phyloP scores from a whole-genome alignment of 2,888 invertebrate species.

The Fragum whitleyi region DNA sequence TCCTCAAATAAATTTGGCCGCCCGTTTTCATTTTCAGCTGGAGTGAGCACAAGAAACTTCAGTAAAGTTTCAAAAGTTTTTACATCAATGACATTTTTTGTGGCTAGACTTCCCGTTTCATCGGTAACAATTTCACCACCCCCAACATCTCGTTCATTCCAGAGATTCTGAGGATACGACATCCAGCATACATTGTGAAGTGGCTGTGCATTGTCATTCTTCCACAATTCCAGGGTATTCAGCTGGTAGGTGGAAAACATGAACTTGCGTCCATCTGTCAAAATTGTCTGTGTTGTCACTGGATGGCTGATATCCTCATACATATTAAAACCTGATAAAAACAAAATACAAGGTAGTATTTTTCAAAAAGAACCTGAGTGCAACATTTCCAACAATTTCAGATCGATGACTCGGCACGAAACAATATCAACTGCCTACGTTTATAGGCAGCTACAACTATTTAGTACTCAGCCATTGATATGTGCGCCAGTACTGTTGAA shows the following conservation, averaged over 20 bases:
- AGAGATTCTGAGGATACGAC: slow-evolving; percentile 87
- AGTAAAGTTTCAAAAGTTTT: slow-evolving; percentile 14
- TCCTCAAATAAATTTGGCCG: not conserved
- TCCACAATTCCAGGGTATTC: slow-evolving; percentile 91
- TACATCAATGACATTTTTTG: not conserved
- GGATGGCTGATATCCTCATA: slow-evolving; percentile 97
- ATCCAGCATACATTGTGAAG: slow-evolving; percentile 93
- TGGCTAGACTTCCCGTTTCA: not conserved
- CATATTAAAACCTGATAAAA: slow-evolving; percentile 93
- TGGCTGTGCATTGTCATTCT: slow-evolving; percentile 87
- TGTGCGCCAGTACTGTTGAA: no score
- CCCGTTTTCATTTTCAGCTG: not conserved
- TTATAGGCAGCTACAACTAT: no score
- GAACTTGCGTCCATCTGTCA: slow-evolving; percentile 95
- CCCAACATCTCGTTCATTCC: not conserved
- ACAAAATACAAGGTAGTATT: slow-evolving; percentile 33
- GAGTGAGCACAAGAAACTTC: slow-evolving; percentile 2
- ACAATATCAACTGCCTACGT: no score
- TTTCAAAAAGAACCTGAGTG: not conserved
- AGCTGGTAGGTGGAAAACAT: slow-evolving; percentile 94
- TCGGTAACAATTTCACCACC: not conserved
- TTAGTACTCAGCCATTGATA: no score
- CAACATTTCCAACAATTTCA: no score
- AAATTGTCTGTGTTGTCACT: slow-evolving; percentile 93
- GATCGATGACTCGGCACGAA: no score